These are phyloP conservation scores for Syndactyla subalaris DNA, from an alignment of 2,797 vertebrate species.

Conservation along the genomic window DNA sequence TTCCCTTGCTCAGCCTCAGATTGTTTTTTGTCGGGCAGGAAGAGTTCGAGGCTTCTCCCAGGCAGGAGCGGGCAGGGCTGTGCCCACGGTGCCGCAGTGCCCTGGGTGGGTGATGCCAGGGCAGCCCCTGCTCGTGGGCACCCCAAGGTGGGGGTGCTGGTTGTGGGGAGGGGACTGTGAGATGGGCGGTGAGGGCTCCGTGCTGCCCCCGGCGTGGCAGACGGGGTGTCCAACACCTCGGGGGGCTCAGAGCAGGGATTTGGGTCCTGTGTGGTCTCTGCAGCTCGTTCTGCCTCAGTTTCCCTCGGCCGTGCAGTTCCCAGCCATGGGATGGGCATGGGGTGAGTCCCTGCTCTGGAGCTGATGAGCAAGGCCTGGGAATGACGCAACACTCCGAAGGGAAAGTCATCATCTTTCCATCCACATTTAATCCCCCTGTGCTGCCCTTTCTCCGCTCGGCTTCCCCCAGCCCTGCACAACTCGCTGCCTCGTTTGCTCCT, in stretches of 20 bases:
- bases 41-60: neutral
- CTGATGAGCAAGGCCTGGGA: neutral
- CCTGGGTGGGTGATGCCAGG: neutral
- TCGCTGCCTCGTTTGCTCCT: accelerated
- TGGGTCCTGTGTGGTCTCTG: neutral
- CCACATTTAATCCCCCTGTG: neutral
- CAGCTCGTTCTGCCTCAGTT: neutral
- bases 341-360: neutral
- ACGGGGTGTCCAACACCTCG: neutral
- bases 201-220: accelerated
- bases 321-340: neutral
- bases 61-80: neutral
- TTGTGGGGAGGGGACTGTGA: neutral
- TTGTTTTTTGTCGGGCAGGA: neutral
- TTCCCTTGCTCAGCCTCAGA: neutral
- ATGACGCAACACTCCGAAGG: neutral
- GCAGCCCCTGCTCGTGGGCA: neutral
- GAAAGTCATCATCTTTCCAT: accelerated
- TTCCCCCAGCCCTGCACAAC: accelerated
- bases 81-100: neutral
- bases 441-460: neutral
- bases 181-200: accelerated
- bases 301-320: neutral
- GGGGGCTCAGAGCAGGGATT: accelerated
- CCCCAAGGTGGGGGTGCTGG: neutral